Evolutionary conservation across 1,140 invertebrate genomes (phyloP), one percentile per base, ranked within the genome.

Genomic region (Hyposmocoma kahamanoa): DNA sequence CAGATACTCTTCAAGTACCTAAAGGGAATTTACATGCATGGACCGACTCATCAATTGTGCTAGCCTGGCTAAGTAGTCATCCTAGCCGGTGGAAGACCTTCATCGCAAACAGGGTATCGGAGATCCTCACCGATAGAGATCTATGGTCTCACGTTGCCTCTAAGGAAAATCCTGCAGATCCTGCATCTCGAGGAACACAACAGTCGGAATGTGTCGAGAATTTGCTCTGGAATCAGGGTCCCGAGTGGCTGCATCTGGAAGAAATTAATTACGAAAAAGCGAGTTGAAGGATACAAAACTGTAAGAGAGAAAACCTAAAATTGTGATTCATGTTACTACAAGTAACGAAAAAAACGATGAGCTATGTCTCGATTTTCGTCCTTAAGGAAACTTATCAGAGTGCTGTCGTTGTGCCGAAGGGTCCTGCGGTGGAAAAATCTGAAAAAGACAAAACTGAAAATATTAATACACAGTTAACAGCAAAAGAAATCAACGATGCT

Each of bases 81-180:
- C n/a, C n/a, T n/a, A n/a, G n/a, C n/a, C n/a, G n/a, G n/a, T n/a
- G n/a, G n/a, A n/a, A n/a, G n/a, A n/a, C n/a, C n/a, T n/a, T n/a
- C n/a, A n/a, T n/a, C n/a, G n/a, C n/a, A n/a, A n/a, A n/a, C n/a
- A n/a, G n/a, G n/a, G n/a, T n/a, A n/a, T n/a, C n/a, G n/a, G n/a
- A n/a, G n/a, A n/a, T n/a, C n/a, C n/a, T n/a, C n/a, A n/a, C n/a
- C n/a, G n/a, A n/a, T n/a, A n/a, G n/a, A n/a, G n/a, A n/a, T n/a
- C n/a, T n/a, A n/a, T n/a, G n/a, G n/a, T n/a, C n/a, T n/a, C n/a
- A n/a, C n/a, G n/a, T n/a, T n/a, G n/a, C n/a, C n/a, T n/a, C n/a
- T n/a, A n/a, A n/a, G n/a, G n/a, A 62, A 19, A 79, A 84, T 61
- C 68, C 68, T 20, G 70, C 80, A 0, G 81, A 86, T 42, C 24